These are phyloP conservation scores for Eucriotettix oculatus DNA, from an alignment of 2,888 invertebrate genomes.

Conservation along the genomic window DNA sequence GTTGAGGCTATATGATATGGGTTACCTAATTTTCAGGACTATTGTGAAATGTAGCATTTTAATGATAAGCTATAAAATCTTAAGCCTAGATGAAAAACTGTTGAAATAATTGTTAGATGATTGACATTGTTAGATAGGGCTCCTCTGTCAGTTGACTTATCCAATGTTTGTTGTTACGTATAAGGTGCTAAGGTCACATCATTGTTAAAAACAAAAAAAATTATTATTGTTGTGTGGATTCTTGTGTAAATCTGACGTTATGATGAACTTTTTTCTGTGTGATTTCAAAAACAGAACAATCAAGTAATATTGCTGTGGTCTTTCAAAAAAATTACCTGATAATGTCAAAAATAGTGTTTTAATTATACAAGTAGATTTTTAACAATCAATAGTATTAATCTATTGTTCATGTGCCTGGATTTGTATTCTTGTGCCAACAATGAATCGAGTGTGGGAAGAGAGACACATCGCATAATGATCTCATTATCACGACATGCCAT, in stretches of 20 bases:
- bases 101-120: slow-evolving; percentile 8
- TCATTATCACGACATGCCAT: slow-evolving; percentile 8
- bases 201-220: slow-evolving; percentile 12
- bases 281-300: slow-evolving; percentile 14
- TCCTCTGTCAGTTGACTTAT: slow-evolving; percentile 14
- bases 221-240: slow-evolving; percentile 15
- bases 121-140: slow-evolving; percentile 12
- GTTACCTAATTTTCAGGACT: slow-evolving; percentile 10
- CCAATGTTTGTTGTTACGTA: slow-evolving; percentile 15
- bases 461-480: slow-evolving; percentile 9
- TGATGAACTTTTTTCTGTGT: slow-evolving; percentile 13
- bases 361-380: slow-evolving; percentile 15
- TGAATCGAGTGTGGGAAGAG: slow-evolving; percentile 9
- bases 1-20: slow-evolving; percentile 10
- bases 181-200: slow-evolving; percentile 14
- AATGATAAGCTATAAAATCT: slow-evolving; percentile 9
- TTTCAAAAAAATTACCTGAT: slow-evolving; percentile 15
- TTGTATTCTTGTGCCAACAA: slow-evolving; percentile 15
- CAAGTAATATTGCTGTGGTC: slow-evolving; percentile 16
- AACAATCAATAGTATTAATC: slow-evolving; percentile 15
- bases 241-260: slow-evolving; percentile 13
- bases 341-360: slow-evolving; percentile 14
- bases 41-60: slow-evolving; percentile 12
- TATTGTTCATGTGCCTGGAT: slow-evolving; percentile 16
- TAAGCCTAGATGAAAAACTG: slow-evolving; percentile 9